Percentiles rank a stretch among this genome's conserved stretches.
These are phyloP conservation scores for Choloepus didactylus DNA, from an alignment of 2,797 vertebrate genomes.

Conservation along the genomic window DNA sequence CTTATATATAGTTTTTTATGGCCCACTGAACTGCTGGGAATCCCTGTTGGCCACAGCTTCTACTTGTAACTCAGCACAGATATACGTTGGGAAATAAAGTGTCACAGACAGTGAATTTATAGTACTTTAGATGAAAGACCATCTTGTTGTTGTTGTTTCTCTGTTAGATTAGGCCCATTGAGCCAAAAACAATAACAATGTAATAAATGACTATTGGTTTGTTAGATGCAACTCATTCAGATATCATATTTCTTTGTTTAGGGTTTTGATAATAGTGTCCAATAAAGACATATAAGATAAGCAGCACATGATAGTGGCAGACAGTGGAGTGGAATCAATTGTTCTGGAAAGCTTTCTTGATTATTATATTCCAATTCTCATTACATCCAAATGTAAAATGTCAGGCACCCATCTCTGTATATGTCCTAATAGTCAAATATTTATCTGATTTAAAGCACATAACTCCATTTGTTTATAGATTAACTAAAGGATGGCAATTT, in stretches of 20 bases:
- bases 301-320: neutral
- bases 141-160: neutral
- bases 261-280: neutral
- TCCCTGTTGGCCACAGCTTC: neutral
- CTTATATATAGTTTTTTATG: neutral
- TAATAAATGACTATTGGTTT: neutral
- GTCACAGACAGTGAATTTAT: neutral
- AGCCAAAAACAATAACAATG: neutral
- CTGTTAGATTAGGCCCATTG: neutral
- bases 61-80: neutral
- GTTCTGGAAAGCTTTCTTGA: neutral
- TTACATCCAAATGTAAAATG: neutral
- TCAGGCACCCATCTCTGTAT: neutral
- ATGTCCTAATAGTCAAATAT: neutral
- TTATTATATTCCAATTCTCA: neutral
- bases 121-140: neutral
- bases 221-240: conserved; percentile 14
- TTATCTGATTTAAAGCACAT: neutral
- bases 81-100: neutral
- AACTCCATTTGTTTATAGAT: neutral
- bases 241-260: neutral
- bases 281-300: neutral
- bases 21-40: neutral
- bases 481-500: neutral
- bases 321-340: neutral